A percentile compares a stretch with the other conserved stretches of the same genome.
phyloP scores from a whole-genome alignment of 2,797 vertebrate genomes.

The Ciconia nigra region DNA sequence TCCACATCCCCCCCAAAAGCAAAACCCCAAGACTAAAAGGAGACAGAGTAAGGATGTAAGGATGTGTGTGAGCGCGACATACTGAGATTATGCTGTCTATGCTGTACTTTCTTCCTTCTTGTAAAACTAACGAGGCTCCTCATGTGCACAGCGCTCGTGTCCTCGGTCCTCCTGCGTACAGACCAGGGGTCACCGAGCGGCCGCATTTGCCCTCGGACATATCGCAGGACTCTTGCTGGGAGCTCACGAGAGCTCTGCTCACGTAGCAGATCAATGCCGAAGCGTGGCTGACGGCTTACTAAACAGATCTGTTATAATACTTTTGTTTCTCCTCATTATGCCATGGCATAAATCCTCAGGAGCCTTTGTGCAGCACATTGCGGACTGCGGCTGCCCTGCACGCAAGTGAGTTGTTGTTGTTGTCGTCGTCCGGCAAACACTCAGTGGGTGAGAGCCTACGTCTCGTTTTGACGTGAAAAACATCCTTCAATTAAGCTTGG shows the following conservation, averaged over 20 bases:
- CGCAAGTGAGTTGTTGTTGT: not conserved
- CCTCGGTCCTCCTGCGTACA: not conserved
- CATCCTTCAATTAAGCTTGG: not conserved
- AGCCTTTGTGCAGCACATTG: not conserved
- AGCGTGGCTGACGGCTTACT: not conserved
- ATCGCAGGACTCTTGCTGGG: not conserved
- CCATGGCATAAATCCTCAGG: not conserved
- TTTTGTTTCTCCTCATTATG: not conserved
- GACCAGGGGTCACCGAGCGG: not conserved
- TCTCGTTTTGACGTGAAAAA: not conserved
- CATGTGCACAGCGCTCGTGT: not conserved
- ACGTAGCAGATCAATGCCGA: not conserved
- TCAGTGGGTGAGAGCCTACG: not conserved
- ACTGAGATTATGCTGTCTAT: not conserved
- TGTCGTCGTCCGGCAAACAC: not conserved
- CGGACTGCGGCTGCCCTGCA: not conserved
- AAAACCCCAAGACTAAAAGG: not conserved
- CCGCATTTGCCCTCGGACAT: not conserved
- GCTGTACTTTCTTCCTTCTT: not conserved
- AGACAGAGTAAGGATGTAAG: not conserved
- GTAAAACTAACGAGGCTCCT: not conserved
- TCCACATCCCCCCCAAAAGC: not conserved
- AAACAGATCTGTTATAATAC: not conserved
- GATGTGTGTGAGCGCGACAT: accelerated
- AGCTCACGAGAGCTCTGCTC: not conserved